These are phyloP conservation scores for Sepioteuthis lessoniana DNA, from an alignment of 2,888 invertebrate species.

Conservation along the genomic window DNA sequence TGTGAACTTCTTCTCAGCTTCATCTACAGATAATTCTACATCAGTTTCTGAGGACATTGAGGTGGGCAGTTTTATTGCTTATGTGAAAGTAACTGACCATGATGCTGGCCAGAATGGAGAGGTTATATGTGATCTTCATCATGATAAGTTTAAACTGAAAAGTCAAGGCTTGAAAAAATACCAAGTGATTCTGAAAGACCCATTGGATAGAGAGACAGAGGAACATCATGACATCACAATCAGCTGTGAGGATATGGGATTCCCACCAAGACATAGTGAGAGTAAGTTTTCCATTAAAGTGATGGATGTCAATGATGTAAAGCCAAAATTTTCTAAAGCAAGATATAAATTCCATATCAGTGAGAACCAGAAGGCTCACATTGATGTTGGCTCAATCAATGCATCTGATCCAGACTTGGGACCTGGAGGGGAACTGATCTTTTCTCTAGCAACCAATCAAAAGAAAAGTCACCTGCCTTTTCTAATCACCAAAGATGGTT, in stretches of 20 bases:
- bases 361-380: neutral
- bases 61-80: neutral
- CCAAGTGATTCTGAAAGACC: neutral
- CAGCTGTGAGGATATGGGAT: slow-evolving; percentile 23
- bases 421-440: neutral
- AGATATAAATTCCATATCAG: neutral
- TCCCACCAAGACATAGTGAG: neutral
- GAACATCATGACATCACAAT: slow-evolving; percentile 9
- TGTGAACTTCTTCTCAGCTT: neutral
- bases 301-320: neutral
- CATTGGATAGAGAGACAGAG: slow-evolving; percentile 1
- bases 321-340: neutral
- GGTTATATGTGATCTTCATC: slow-evolving; percentile 21
- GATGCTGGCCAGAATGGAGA: slow-evolving; percentile 33
- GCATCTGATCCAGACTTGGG: slow-evolving; percentile 10
- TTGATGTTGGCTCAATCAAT: slow-evolving; percentile 1
- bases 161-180: neutral
- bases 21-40: neutral
- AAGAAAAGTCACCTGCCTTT: neutral
- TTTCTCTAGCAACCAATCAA: neutral
- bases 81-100: slow-evolving; percentile 21
- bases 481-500: neutral
- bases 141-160: slow-evolving; percentile 20
- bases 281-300: slow-evolving; percentile 14
- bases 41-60: neutral